Evolutionary conservation across 35 echinoderm and acorn worm genomes (phyloP), one percentile per base, ranked within the genome.

Genomic region (Ophioderma brevispina): DNA sequence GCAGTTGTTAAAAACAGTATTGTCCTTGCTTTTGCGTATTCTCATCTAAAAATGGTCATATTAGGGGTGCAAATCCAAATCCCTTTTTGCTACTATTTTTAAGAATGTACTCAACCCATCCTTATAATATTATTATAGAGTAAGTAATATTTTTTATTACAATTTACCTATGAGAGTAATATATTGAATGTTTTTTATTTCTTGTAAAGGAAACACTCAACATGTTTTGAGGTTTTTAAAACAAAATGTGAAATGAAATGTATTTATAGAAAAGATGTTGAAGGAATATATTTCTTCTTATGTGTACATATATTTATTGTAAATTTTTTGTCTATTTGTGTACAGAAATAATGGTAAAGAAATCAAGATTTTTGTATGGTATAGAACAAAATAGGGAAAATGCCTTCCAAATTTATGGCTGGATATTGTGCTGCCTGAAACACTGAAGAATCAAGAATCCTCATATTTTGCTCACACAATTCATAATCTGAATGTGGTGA

Each of bases 121-220:
- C n/a, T n/a, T n/a, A n/a, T n/a, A n/a, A n/a, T n/a, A n/a, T n/a
- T n/a, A n/a, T n/a, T n/a, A n/a, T n/a, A n/a, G n/a, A n/a, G n/a
- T n/a, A n/a, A 70, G 59, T 70, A 70, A 70, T 70, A 70, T 70
- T 70, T n/a, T 70, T 70, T 70, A 70, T 70, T 70, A 70, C 59
- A 25, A 30, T 13, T n/a, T n/a, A 70, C 28, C 1, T 70, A 70
- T 4, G n/a, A 70, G 23, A 70, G 59, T 70, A 70, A 70, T 70
- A 70, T 70, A 70, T 70, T 70, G 59, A 8, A 70, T 70, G 2
- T 70, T 70, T 70, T 52, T 52, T 52, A 52, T 70, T 46, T 8
- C 41, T 70, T 70, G 59, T 25, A 70, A 70, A 13, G 10, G 5
- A 15, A 46, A 46, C 4, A 46, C 41, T 46, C 41, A n/a, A n/a